Percentiles rank a stretch among this genome's conserved stretches.
These are phyloP conservation scores for Natrix natrix DNA, from an alignment of 2,797 vertebrate species.

Conservation along the genomic window DNA sequence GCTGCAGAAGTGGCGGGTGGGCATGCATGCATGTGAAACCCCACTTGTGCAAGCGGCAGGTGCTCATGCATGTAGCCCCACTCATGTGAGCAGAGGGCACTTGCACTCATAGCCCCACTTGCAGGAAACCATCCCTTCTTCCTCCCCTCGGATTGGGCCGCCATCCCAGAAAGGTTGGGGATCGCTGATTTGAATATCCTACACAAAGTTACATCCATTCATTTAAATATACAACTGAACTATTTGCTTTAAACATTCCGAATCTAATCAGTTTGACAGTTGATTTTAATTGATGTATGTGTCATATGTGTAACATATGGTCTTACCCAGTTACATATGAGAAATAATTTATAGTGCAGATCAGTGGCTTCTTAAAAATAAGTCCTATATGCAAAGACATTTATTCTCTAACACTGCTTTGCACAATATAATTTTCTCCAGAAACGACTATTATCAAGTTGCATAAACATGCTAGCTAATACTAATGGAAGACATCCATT, in stretches of 20 bases:
- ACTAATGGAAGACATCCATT: neutral
- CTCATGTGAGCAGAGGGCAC: neutral
- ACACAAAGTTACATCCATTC: constrained; percentile 9
- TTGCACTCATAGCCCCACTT: neutral
- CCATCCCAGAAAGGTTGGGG: neutral
- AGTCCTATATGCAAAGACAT: neutral
- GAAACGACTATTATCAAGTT: neutral
- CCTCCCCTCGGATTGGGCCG: neutral
- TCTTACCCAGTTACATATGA: neutral
- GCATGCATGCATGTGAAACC: fast-evolving
- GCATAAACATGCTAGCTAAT: neutral
- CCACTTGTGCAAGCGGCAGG: neutral
- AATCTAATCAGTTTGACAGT: neutral
- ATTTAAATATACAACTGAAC: neutral
- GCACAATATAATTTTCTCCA: neutral
- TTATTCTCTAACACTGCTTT: neutral
- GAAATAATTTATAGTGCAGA: neutral
- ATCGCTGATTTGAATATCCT: constrained; percentile 32
- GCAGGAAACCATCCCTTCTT: neutral
- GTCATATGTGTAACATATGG: neutral
- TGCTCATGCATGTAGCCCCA: neutral
- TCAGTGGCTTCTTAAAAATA: neutral
- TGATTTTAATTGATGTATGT: constrained; percentile 7
- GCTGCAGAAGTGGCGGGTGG: neutral
- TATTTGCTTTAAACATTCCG: neutral